Conservation (phyloP, 2,113 vertebrate species). For the Chloropsis cyanopogon region DNA sequence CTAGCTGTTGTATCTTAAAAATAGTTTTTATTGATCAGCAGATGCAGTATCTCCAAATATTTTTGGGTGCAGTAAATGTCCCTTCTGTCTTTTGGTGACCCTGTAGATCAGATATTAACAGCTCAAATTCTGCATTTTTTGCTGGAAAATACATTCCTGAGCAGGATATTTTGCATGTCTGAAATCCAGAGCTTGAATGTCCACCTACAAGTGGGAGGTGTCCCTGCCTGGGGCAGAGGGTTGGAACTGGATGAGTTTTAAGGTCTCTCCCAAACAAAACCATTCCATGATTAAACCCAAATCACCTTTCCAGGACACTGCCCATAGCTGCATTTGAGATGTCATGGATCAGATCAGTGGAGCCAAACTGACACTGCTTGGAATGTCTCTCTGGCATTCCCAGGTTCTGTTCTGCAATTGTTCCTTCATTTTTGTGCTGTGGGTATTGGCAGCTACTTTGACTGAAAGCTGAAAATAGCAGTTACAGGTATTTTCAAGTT, state of each 20-base stretch:
- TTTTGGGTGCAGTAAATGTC: background rate
- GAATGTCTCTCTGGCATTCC: background rate
- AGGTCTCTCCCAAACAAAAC: background rate
- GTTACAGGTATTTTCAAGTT: background rate
- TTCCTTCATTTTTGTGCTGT: background rate
- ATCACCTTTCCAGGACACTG: background rate
- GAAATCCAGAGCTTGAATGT: background rate
- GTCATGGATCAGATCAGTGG: background rate
- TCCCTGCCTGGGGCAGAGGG: background rate
- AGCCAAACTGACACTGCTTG: background rate
- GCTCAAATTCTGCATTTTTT: background rate
- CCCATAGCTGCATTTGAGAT: background rate
- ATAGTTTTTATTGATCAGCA: slow-evolving; percentile 1
- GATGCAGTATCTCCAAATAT: background rate
- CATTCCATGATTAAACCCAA: background rate
- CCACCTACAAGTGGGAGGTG: background rate
- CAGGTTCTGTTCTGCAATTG: background rate
- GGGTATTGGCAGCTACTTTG: background rate
- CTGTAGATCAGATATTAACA: background rate
- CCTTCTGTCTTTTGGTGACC: background rate
- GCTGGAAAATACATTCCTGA: background rate
- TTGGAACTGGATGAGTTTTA: background rate
- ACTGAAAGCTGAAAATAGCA: background rate
- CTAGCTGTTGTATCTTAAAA: background rate
- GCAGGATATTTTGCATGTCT: background rate